Conservation (phyloP, 2,797 vertebrate genomes). For the Enteromius mattozi region DNA sequence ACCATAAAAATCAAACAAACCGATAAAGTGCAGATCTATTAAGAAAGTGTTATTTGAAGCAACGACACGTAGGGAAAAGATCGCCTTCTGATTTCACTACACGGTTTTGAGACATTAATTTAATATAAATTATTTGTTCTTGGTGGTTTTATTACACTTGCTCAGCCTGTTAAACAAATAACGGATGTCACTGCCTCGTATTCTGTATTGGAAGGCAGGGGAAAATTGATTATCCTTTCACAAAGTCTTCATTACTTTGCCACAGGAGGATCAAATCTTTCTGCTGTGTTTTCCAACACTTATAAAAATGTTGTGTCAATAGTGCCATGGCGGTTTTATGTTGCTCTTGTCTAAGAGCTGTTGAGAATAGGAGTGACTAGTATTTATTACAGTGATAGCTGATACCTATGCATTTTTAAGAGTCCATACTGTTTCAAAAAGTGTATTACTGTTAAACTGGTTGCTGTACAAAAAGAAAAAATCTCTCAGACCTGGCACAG, state of each 20-base stretch:
- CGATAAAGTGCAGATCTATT: slow-evolving; percentile 35
- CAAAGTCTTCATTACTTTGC: slow-evolving; percentile 77
- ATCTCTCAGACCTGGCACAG: neutral
- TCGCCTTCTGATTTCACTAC: slow-evolving; percentile 5
- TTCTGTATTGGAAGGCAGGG: slow-evolving; percentile 32
- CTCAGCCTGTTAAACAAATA: slow-evolving; percentile 68
- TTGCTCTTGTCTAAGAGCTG: neutral
- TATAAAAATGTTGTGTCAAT: slow-evolving; percentile 71
- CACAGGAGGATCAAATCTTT: slow-evolving; percentile 69
- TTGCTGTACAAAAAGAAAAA: neutral
- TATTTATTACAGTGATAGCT: slow-evolving; percentile 4
- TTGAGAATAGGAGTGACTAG: neutral
- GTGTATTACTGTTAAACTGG: neutral
- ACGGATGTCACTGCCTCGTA: slow-evolving; percentile 58
- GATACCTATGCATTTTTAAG: neutral
- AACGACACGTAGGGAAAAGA: neutral
- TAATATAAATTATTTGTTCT: slow-evolving; percentile 52
- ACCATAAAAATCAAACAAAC: slow-evolving; percentile 17
- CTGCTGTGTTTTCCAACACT: slow-evolving; percentile 47
- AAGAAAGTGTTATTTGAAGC: slow-evolving; percentile 18
- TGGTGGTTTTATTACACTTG: slow-evolving; percentile 6
- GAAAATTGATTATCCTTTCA: slow-evolving; percentile 72
- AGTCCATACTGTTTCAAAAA: neutral
- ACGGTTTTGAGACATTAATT: slow-evolving; percentile 53
- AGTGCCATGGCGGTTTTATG: neutral